Evolutionary conservation across 2,888 invertebrate genomes (phyloP).

Genomic region (Nyleta sp.): DNA sequence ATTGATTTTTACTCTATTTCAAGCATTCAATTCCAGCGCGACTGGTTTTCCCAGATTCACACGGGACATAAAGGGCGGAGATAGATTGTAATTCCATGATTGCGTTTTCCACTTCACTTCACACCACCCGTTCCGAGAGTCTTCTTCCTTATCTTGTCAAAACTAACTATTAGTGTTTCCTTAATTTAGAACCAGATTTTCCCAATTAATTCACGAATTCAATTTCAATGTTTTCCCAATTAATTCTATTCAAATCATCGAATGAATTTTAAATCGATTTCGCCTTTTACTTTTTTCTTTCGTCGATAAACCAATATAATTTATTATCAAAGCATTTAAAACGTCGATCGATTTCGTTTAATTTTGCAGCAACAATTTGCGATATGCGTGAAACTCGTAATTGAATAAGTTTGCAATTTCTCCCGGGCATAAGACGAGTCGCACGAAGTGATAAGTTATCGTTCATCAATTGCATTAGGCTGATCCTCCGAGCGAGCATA

Average conservation of each 20-base stretch:
- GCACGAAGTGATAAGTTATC: constrained; percentile 41
- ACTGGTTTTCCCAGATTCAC: constrained; percentile 80
- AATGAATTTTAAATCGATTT: too few relatives aligned
- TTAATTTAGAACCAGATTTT: constrained; percentile 38
- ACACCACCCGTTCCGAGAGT: constrained; percentile 58
- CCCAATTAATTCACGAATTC: constrained; percentile 19
- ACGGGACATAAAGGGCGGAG: constrained; percentile 70
- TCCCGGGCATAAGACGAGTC: constrained; percentile 6
- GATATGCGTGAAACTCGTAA: constrained; percentile 17
- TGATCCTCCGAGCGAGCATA: constrained; percentile 17
- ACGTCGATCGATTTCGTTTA: background rate
- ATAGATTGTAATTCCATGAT: constrained; percentile 65
- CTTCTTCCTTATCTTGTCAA: constrained; percentile 61
- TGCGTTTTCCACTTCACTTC: constrained; percentile 64
- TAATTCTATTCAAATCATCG: too few relatives aligned
- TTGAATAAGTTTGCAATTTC: constrained; percentile 25
- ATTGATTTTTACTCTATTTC: constrained; percentile 83
- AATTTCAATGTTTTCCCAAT: background rate
- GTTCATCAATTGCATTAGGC: constrained; percentile 7
- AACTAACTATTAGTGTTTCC: constrained; percentile 55
- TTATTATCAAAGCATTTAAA: too few relatives aligned
- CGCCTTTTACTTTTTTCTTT: background rate
- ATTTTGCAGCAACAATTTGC: constrained; percentile 2
- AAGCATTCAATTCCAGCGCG: constrained; percentile 82
- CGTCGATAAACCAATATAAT: background rate